phyloP scores from a whole-genome alignment of 2,888 invertebrate genomes.

The Ptilodon capucinus region DNA sequence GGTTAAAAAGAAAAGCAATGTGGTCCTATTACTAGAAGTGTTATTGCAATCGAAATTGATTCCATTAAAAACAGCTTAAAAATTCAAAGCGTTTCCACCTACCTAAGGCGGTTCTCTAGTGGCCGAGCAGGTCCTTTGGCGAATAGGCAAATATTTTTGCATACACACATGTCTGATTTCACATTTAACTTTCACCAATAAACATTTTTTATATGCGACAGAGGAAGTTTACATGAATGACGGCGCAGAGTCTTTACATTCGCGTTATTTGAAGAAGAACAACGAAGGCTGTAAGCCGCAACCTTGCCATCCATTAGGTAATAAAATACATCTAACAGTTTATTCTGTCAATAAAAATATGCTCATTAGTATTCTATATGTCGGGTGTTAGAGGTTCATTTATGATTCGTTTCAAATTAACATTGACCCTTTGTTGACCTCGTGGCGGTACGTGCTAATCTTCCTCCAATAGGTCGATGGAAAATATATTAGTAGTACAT shows the following conservation, averaged over 20 bases:
- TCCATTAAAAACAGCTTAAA: no score
- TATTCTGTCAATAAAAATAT: conserved; percentile 30
- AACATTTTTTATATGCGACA: conserved; percentile 44
- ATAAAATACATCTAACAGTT: conserved; percentile 40
- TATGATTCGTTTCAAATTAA: conserved; percentile 33
- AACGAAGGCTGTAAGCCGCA: conserved; percentile 31
- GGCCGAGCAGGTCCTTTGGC: conserved; percentile 22
- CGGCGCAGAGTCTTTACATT: conserved; percentile 1
- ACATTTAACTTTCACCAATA: conserved; percentile 64
- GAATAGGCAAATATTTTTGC: conserved; percentile 34
- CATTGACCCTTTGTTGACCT: conserved; percentile 31
- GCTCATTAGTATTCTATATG: conserved; percentile 33
- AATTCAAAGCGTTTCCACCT: neutral
- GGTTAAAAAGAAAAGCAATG: no score
- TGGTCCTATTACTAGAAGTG: no score
- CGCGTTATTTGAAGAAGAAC: conserved; percentile 24
- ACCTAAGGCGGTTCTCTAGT: neutral
- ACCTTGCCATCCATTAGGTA: conserved; percentile 44
- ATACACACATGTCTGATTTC: conserved; percentile 55
- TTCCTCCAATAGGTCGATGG: neutral
- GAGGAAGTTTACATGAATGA: conserved; percentile 36
- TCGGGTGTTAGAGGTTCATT: conserved; percentile 22
- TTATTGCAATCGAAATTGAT: no score
- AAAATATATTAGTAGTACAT: neutral
- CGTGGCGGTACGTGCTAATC: conserved; percentile 15